phyloP scores from a whole-genome alignment of 2,797 vertebrate genomes.

The Chelidonichthys spinosus region DNA sequence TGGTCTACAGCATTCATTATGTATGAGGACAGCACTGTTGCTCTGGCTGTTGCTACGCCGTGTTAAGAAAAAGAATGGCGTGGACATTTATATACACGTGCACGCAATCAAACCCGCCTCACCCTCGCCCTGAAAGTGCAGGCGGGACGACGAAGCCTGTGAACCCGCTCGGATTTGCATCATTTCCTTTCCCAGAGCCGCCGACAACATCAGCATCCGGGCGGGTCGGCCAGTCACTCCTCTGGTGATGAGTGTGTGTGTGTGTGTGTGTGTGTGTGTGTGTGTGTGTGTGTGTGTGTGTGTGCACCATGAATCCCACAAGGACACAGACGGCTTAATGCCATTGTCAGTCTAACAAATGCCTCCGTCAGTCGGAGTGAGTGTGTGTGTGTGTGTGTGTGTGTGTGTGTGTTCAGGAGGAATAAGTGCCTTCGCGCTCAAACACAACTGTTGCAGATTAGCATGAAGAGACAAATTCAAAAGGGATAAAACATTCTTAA shows the following conservation, averaged over 20 bases:
- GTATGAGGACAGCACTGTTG: slow-evolving; percentile 48
- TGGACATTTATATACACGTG: slow-evolving; percentile 1
- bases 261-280: slow-evolving; percentile 3
- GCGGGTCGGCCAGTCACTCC: slow-evolving; percentile 19
- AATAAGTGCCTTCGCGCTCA: slow-evolving; percentile 35
- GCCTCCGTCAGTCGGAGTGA: slow-evolving; percentile 20
- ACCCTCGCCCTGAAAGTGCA: too few relatives aligned
- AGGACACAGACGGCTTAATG: slow-evolving; percentile 27
- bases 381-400: slow-evolving; percentile 37
- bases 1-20: slow-evolving; percentile 52
- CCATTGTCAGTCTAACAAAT: slow-evolving; percentile 51
- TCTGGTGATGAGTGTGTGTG: neutral
- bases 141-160: neutral
- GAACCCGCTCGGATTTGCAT: slow-evolving; percentile 20
- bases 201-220: slow-evolving; percentile 11
- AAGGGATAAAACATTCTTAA: too few relatives aligned
- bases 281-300: neutral
- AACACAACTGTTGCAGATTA: slow-evolving; percentile 46
- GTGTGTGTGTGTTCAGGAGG: slow-evolving; percentile 27
- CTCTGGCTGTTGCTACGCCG: slow-evolving; percentile 19
- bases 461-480: neutral
- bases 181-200: slow-evolving; percentile 12
- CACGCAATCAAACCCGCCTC: neutral
- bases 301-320: slow-evolving; percentile 12
- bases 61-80: slow-evolving; percentile 40